A percentile compares a stretch with the other conserved stretches of the same genome.
These are phyloP conservation scores for Bovichtus diacanthus DNA, from an alignment of 2,797 vertebrate genomes.

Conservation along the genomic window DNA sequence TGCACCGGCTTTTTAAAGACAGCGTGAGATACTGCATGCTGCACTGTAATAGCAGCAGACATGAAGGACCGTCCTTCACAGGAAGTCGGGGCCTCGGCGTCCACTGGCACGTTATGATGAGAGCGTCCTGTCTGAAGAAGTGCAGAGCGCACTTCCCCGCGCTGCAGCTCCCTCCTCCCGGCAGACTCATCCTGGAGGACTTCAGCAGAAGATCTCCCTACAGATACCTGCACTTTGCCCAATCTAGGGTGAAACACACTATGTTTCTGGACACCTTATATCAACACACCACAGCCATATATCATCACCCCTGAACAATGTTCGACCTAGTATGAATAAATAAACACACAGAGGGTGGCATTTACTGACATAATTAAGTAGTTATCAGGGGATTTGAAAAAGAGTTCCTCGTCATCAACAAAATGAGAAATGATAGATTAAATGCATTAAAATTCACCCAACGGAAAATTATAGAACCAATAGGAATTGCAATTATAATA, in stretches of 20 bases:
- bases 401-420: background rate
- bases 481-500: background rate
- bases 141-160: constrained; percentile 87
- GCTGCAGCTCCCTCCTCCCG: constrained; percentile 85
- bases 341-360: background rate
- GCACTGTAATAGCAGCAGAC: constrained; percentile 68
- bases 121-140: constrained; percentile 85
- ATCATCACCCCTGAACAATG: background rate
- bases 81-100: constrained; percentile 75
- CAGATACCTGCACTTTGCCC: constrained; percentile 89
- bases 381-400: background rate
- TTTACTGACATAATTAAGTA: background rate
- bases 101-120: constrained; percentile 80
- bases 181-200: constrained; percentile 84
- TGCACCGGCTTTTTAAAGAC: constrained; percentile 87
- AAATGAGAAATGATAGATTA: background rate
- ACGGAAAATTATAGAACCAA: background rate
- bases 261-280: background rate
- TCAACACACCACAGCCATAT: background rate
- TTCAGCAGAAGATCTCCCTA: constrained; percentile 89
- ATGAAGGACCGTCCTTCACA: constrained; percentile 12
- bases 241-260: constrained; percentile 85
- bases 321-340: background rate
- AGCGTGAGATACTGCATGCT: constrained; percentile 85
- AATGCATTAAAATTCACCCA: background rate